Evolutionary conservation across 2,113 vertebrate species (phyloP).

Genomic region (Tretioscincus oriximinensis): DNA sequence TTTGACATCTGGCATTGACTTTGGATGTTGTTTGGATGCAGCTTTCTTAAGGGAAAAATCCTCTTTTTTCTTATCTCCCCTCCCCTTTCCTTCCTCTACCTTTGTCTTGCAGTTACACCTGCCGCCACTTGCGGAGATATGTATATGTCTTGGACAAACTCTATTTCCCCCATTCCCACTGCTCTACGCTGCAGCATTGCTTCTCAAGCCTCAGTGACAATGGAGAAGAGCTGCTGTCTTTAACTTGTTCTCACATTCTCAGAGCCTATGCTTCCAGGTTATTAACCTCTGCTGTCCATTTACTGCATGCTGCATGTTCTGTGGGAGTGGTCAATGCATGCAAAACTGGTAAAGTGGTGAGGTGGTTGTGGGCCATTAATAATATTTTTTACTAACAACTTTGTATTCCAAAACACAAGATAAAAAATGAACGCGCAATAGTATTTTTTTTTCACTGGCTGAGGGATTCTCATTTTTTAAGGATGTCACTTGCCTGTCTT

Average conservation of each 20-base stretch:
- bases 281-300: constrained; percentile 79
- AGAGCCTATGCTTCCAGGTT: constrained; percentile 87
- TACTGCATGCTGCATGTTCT: constrained; percentile 79
- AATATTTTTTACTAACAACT: constrained; percentile 5
- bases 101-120: constrained; percentile 87
- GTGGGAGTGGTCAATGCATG: constrained; percentile 67
- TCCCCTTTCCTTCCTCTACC: constrained; percentile 66
- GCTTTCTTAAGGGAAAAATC: constrained; percentile 73
- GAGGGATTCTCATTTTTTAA: background rate
- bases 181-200: constrained; percentile 81
- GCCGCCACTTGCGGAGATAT: constrained; percentile 88
- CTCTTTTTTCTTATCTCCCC: constrained; percentile 70
- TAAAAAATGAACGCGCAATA: background rate
- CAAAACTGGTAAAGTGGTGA: constrained; percentile 8
- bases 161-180: constrained; percentile 80
- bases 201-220: constrained; percentile 83
- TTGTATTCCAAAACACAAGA: background rate
- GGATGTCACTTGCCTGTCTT: too few species aligned
- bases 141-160: constrained; percentile 86
- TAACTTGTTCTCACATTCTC: constrained; percentile 87
- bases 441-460: background rate
- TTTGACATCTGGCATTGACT: constrained; percentile 50
- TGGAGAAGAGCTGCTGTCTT: constrained; percentile 84
- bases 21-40: constrained; percentile 51
- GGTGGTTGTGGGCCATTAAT: constrained; percentile 39